These are phyloP conservation scores for Pogona vitticeps DNA, from an alignment of 2,113 vertebrate genomes.

Conservation along the genomic window DNA sequence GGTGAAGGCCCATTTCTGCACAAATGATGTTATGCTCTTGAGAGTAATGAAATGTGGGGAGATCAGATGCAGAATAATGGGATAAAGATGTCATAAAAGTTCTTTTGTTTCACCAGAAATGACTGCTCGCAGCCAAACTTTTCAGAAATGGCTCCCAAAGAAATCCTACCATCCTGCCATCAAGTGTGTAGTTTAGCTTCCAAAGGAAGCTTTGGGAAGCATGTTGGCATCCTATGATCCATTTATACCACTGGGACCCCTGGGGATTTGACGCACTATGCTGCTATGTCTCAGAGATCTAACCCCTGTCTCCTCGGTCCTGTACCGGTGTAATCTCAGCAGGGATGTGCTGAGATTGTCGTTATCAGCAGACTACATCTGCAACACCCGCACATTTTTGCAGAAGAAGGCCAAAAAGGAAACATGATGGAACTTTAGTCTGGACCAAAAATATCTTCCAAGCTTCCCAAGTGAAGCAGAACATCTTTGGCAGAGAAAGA, in stretches of 20 bases:
- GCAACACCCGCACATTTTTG: not conserved
- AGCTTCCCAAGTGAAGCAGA: not conserved
- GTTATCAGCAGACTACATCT: not conserved
- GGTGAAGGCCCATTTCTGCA: conserved; percentile 7
- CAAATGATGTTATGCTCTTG: conserved; percentile 5
- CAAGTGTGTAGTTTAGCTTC: not conserved
- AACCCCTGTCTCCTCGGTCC: not conserved
- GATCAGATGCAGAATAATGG: not conserved
- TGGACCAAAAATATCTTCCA: not conserved
- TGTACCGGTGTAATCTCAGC: not conserved
- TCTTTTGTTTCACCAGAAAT: not conserved
- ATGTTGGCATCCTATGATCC: not conserved
- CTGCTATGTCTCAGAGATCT: not conserved
- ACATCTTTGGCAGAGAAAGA: not conserved
- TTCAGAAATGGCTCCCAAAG: not conserved
- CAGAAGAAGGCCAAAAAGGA: not conserved
- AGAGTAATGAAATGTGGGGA: not conserved
- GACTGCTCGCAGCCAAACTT: not conserved
- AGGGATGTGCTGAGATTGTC: not conserved
- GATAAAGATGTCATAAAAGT: not conserved
- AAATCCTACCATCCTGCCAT: not conserved
- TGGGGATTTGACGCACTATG: not conserved
- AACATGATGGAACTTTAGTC: not conserved
- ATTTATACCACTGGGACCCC: not conserved
- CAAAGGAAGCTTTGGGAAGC: not conserved